Base-by-base conservation (phyloP, 2,797 vertebrate species). In the Darevskia mixta region DNA sequence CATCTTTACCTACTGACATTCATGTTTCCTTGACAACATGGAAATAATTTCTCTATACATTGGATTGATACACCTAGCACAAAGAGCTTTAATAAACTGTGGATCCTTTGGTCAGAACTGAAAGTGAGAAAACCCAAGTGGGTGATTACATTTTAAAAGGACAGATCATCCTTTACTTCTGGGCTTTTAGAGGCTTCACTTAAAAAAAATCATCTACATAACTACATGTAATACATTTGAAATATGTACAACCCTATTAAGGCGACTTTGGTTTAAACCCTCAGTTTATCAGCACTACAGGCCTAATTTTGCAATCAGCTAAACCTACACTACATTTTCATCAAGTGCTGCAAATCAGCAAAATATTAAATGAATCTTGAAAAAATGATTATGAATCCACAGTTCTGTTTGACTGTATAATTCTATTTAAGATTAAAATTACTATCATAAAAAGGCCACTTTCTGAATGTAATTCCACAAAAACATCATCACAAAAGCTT, bases 381-480 rank as follows among this genome's bases (percentile, higher is more conserved):
- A 97, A 97, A 97, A 97, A 97, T 97, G 97, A 98, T 98, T 98
- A 97, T 97, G 97, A 98, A 96, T 97, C 97, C 97, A 97, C 97
- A 97, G 97, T 97, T 97, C 97, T 97, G 97, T 97, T 98, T 98
- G 97, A 98, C 97, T 97, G 97, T 97, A 98, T 98, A 99, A 99
- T 99, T 97, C 98, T 98, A 98, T 97, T 97, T 98, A 98, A 99
- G 98, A 99, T 99, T 99, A 98, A 98, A 98, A 98, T 97, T 97
- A 98, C 98, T 98, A 98, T 99, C 98, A 98, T 98, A 98, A 99
- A 99, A 98, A 98, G 98, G 98, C 98, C 98, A 98, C 98, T 98
- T 98, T 98, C 98, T 98, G 97, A 98, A 99, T 99, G 98, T 99
- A 98, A 99, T 99, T 98, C 98, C 97, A 98, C 98, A 95, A 97